Evolutionary conservation across 1,140 invertebrate genomes (phyloP), one percentile per base, ranked within the genome.

Genomic region (Drosophila biarmipes): DNA sequence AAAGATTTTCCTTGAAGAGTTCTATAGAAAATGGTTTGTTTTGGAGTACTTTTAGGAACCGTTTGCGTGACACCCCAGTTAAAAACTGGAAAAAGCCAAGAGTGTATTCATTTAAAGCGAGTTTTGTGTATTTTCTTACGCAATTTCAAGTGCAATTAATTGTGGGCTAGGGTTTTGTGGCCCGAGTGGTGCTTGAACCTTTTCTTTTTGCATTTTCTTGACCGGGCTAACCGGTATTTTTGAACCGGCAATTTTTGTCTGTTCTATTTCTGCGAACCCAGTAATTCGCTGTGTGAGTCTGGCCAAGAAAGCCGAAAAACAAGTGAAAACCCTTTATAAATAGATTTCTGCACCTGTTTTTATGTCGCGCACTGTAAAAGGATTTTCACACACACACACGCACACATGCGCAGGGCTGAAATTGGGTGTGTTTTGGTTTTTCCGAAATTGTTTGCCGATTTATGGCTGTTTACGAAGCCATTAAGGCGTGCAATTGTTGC

Each of bases 171-270:
- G n/a, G 46, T 55, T 61, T 40, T 61, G 52, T 55, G 56, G 55
- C 24, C 45, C 43, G 52, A 55, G 55, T 55, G 58, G 54, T 27
- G 59, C 31, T 68, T 68, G 8, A 34, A 19, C 24, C 29, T 40
- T 21, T 55, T 42, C 15, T 27, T 37, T 54, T 59, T 52, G 29
- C 24, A 55, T 38, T 27, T 40, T 40, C 27, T 42, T 52, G 54
- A 73, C 55, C 55, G 59, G 59, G 58, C 53, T 78, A 81, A 81
- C 79, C 79, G 79, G 79, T 82, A 81, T 73, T 73, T 24, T 19
- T 53, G 61, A 55, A 59, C 78, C 78, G 73, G 73, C 78, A 81
- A 62, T 58, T 58, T 58, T 62, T 62, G n/a, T 17, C 24, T 29
- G 63, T 71, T 46, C 40, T 68, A 67, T 67, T 67, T 67, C 27